Evolutionary conservation across 2,888 invertebrate genomes (phyloP), one percentile per base, ranked within the genome.

Genomic region (Eudasyphora cyanicolor): DNA sequence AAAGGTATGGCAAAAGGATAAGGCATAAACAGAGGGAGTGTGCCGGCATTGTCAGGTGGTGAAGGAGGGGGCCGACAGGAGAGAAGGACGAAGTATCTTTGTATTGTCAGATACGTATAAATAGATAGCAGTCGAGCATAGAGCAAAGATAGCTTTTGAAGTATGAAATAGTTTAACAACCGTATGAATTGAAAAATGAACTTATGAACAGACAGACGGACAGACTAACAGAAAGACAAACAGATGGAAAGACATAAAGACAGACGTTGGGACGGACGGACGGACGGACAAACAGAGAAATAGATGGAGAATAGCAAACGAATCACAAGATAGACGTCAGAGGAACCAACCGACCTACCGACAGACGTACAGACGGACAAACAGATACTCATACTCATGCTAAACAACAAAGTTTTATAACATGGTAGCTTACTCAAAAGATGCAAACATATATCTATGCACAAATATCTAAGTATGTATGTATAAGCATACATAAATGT

Each of bases 131-230:
- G 54, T 38, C 32, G 24, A 54, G 57, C 24, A 35, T 5, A 38
- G 74, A 29, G 60, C 17, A 38, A 79, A 79, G 82, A 76, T 82
- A 74, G 54, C 70, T 79, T 82, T 82, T 82, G 82, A 74, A 77
- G 82, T 82, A 84, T 82, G 79, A 84, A 82, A 84, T 84, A 84
- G 82, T 84, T 84, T 84, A 84, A 84, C 84, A 81, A 79, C 84
- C 84, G 84, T 82, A 82, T 77, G 84, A 84, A 84, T 84, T 79
- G 82, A 79, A 84, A 82, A 82, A 79, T 74, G 79, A 82, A 79
- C 79, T 82, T 82, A 79, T 82, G 76, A 82, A 79, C 76, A 77
- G 82, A 74, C 71, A 75, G 45, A 29, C 8, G 17, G 42, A 42
- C 74, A 76, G 67, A 76, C 76, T 19, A 32, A 27, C 42, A 54